These are phyloP conservation scores for Emydoidea blandingii DNA, from an alignment of 2,797 vertebrate genomes.

Conservation along the genomic window DNA sequence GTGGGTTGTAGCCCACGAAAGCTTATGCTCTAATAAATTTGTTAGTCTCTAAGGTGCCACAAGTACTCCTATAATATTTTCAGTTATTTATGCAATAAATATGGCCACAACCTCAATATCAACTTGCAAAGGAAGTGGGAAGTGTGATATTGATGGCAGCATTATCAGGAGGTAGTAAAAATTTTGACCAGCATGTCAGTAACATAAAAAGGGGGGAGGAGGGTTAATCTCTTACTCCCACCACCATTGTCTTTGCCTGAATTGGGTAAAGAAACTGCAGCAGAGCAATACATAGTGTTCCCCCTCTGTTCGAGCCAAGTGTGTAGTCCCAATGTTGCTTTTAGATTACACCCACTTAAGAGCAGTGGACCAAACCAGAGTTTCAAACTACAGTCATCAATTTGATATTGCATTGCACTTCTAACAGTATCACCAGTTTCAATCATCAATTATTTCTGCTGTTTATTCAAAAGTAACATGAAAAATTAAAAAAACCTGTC, in stretches of 20 bases:
- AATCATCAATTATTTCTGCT: not conserved
- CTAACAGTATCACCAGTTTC: not conserved
- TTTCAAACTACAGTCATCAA: not conserved
- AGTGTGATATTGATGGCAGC: not conserved
- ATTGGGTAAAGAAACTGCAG: not conserved
- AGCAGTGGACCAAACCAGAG: not conserved
- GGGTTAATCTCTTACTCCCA: not conserved
- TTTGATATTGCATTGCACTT: not conserved
- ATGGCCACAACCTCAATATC: not conserved
- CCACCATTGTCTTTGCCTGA: not conserved
- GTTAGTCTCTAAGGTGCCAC: no score
- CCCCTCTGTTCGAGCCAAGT: not conserved
- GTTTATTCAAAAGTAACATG: not conserved
- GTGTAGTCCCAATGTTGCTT: not conserved
- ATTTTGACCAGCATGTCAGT: not conserved
- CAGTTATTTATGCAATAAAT: not conserved
- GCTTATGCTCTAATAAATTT: no score
- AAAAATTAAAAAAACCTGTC: constrained; percentile 23
- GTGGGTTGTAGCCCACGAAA: no score
- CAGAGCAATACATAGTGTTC: not conserved
- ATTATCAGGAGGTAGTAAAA: not conserved
- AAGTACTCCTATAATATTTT: not conserved
- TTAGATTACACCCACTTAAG: fast-evolving
- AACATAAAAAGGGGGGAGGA: not conserved
- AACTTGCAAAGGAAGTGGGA: not conserved